Evolutionary conservation across 2,888 invertebrate genomes (phyloP), one percentile per base, ranked within the genome.

Genomic region (Eubasilissa splendida): DNA sequence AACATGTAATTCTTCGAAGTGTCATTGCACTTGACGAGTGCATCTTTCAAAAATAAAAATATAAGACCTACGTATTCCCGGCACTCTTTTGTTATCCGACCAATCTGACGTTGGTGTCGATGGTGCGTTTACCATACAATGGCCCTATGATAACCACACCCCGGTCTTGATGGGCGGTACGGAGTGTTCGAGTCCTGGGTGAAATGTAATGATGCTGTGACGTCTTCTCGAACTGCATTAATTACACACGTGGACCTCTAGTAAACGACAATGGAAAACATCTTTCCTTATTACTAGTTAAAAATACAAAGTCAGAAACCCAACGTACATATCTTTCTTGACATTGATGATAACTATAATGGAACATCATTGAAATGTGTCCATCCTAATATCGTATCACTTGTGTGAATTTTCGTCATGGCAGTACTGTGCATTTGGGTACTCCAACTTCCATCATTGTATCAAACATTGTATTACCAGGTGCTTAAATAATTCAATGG

Each of bases 81-180:
- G 66, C 50, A 22, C 31, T 73, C 58, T 56, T 56, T 42, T 76
- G n/a, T 76, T 76, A 54, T 76, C 76, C 63, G 10, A 11, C 50
- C 53, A 14, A 76, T 76, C 31, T 75, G 59, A 53, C 63, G 63
- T 11, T 76, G 31, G 63, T 63, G 63, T 63, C 63, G 33, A 56
- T 58, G 42, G 5, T 75, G 68, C 66, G 82, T 80, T 82, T 82
- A 80, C 71, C 82, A 82, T 82, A 82, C 82, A 82, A 82, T 82
- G 77, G 75, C 59, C 71, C 56, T 31, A 42, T 14, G 31, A 14
- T 14, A 53, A 70, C 75, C 78, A 71, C 81, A 77, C 80, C 80
- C 73, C 54, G 63, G 14, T 53, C 31, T 52, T 42, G 76, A 68
- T 14, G 68, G 65, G 70, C 71, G 59, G 14, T 33, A 70, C 56